These are phyloP conservation scores for Lysiphlebus fabarum DNA, from an alignment of 1,140 invertebrate species.

Conservation along the genomic window DNA sequence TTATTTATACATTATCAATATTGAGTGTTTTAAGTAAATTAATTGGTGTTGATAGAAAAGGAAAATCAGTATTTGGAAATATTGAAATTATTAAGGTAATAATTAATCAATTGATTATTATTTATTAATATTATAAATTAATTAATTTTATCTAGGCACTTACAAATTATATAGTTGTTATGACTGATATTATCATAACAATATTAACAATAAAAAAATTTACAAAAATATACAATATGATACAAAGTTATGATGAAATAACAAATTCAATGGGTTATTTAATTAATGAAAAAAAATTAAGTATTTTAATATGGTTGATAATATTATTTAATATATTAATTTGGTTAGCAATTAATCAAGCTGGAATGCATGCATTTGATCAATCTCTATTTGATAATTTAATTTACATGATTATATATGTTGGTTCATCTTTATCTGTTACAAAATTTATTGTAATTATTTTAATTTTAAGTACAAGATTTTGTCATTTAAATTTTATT, in stretches of 20 bases:
- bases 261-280: conserved; percentile 33
- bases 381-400: conserved; percentile 38
- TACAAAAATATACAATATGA: conserved; percentile 37
- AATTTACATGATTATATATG: conserved; percentile 39
- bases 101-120: conserved; percentile 10
- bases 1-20: conserved; percentile 28
- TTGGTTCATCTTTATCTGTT: conserved; percentile 31
- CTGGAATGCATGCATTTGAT: conserved; percentile 38
- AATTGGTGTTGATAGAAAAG: background rate
- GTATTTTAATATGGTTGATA: conserved; percentile 32
- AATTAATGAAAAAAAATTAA: conserved; percentile 30
- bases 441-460: conserved; percentile 40
- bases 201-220: conserved; percentile 30
- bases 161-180: conserved; percentile 33
- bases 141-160: conserved; percentile 33
- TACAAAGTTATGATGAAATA: conserved; percentile 41
- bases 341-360: conserved; percentile 37
- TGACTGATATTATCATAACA: conserved; percentile 28
- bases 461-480: conserved; percentile 39
- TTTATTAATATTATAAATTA: background rate
- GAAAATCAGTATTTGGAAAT: conserved; percentile 19
- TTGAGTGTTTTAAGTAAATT: conserved; percentile 24
- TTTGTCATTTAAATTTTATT: conserved; percentile 39
- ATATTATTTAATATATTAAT: conserved; percentile 21
- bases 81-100: conserved; percentile 40